These are phyloP conservation scores for Athene noctua DNA, from an alignment of 2,113 vertebrate genomes.

Conservation along the genomic window DNA sequence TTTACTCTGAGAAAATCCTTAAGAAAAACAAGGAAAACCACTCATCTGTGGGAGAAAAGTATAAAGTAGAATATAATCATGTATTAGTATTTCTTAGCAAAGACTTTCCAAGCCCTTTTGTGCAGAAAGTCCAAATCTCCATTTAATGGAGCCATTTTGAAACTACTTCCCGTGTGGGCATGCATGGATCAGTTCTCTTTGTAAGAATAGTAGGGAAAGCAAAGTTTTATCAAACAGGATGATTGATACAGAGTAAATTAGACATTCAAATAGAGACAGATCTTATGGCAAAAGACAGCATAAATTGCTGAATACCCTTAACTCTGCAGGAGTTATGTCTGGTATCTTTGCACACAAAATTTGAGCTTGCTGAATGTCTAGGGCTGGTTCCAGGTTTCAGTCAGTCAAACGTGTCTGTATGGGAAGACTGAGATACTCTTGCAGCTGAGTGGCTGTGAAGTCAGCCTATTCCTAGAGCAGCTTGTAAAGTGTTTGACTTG, in stretches of 20 bases:
- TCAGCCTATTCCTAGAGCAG: constrained; percentile 33
- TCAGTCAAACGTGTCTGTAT: not conserved
- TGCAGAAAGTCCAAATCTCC: not conserved
- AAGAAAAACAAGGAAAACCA: not conserved
- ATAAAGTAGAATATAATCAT: not conserved
- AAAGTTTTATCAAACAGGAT: not conserved
- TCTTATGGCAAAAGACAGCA: not conserved
- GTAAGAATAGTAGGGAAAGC: not conserved
- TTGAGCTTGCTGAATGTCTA: constrained; percentile 10
- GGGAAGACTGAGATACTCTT: not conserved
- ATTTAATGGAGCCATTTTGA: not conserved
- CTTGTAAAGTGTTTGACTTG: constrained; percentile 36
- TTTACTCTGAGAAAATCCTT: not conserved
- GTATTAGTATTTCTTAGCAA: not conserved
- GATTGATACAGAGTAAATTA: not conserved
- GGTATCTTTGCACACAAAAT: not conserved
- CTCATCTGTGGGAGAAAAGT: not conserved
- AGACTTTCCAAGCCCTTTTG: not conserved
- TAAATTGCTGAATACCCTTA: not conserved
- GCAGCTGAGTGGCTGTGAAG: not conserved
- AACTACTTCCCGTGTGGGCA: not conserved
- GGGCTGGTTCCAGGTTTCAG: constrained; percentile 24
- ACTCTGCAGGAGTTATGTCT: not conserved
- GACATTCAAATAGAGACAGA: not conserved
- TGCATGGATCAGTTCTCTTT: not conserved